These are phyloP conservation scores for Nyctibius grandis DNA, from an alignment of 2,797 vertebrate species.

Conservation along the genomic window DNA sequence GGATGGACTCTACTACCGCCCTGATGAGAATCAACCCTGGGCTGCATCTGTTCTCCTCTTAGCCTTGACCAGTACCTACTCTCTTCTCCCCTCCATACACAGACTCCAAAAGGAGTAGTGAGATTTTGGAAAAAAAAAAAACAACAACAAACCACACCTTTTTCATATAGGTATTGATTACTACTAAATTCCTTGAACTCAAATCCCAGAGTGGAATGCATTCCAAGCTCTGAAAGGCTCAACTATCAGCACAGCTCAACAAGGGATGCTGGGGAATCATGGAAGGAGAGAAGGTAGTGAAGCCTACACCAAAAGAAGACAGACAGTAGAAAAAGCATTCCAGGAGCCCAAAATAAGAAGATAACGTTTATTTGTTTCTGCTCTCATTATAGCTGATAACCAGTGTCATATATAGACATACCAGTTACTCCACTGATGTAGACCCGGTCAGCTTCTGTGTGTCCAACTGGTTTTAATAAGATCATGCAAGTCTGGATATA, in stretches of 20 bases:
- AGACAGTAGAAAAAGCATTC: neutral
- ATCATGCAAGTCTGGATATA: neutral
- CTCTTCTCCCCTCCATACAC: neutral
- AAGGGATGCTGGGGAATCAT: neutral
- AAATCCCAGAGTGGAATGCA: neutral
- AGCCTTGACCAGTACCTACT: neutral
- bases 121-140: neutral
- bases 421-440: neutral
- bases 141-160: neutral
- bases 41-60: neutral
- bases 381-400: neutral
- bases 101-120: neutral
- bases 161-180: neutral
- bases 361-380: neutral
- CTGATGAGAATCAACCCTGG: rapidly evolving
- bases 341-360: neutral
- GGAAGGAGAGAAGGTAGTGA: neutral
- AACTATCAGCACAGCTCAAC: neutral
- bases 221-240: neutral
- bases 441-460: neutral
- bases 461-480: neutral
- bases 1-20: neutral
- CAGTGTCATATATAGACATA: neutral
- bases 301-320: neutral
- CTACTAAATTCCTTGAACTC: neutral